Conservation (phyloP, 2,888 invertebrate genomes). For the Tanytarsus gracilentus region DNA sequence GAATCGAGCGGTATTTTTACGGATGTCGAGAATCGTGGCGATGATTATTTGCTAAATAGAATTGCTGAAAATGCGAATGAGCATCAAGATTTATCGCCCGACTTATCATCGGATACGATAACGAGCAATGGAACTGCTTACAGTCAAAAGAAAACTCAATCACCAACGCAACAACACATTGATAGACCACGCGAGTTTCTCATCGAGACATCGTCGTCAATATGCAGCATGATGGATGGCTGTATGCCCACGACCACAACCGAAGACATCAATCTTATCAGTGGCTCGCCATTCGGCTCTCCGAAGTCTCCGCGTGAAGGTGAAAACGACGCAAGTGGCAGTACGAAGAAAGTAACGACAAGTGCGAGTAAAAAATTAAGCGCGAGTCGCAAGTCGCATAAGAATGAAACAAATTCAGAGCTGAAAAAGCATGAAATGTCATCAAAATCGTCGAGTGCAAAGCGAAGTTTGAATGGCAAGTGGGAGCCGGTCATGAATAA, state of each 20-base stretch:
- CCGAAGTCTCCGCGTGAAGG: slow-evolving; percentile 16
- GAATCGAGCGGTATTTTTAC: slow-evolving; percentile 85
- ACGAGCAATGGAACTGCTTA: slow-evolving; percentile 49
- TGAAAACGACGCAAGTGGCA: slow-evolving; percentile 5
- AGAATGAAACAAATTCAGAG: slow-evolving; percentile 48
- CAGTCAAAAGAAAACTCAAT: slow-evolving; percentile 44
- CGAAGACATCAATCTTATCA: slow-evolving; percentile 24
- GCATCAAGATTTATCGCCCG: slow-evolving; percentile 56
- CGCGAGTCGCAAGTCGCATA: slow-evolving; percentile 41
- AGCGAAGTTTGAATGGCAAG: slow-evolving; percentile 50
- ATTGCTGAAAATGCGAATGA: slow-evolving; percentile 36
- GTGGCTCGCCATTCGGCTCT: slow-evolving; percentile 23
- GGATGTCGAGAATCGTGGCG: slow-evolving; percentile 69
- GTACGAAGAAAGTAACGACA: slow-evolving; percentile 7
- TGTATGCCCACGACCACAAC: background rate
- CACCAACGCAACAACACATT: slow-evolving; percentile 32
- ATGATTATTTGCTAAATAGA: slow-evolving; percentile 47
- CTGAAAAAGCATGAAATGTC: slow-evolving; percentile 69
- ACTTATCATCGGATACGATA: slow-evolving; percentile 47
- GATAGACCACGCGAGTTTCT: slow-evolving; percentile 30
- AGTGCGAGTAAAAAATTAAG: slow-evolving; percentile 12
- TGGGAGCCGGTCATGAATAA: slow-evolving; percentile 81
- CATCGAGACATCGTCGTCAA: slow-evolving; percentile 10
- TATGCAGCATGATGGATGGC: slow-evolving; percentile 14
- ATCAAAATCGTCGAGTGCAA: slow-evolving; percentile 48